A percentile compares a stretch with the other conserved stretches of the same genome.
These are phyloP conservation scores for Stegodyphus dumicola DNA, from an alignment of 1,140 invertebrate genomes.

Conservation along the genomic window DNA sequence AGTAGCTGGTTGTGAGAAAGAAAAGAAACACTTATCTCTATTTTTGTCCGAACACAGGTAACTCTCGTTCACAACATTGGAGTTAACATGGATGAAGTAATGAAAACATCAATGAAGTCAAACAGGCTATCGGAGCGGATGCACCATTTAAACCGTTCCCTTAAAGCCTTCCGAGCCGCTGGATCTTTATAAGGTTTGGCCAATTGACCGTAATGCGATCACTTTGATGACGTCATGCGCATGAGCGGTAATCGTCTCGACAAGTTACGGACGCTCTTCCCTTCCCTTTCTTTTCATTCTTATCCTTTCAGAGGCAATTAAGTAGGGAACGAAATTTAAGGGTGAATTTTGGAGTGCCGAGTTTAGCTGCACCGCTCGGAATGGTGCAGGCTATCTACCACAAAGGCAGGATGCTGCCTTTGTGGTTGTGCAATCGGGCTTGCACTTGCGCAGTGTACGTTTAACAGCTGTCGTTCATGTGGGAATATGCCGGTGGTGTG, in stretches of 20 bases:
- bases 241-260: constrained; percentile 33
- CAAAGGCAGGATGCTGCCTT: constrained; percentile 31
- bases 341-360: constrained; percentile 7
- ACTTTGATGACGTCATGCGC: constrained; percentile 51
- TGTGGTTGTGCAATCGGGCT: constrained; percentile 34
- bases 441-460: constrained; percentile 15
- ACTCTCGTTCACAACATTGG: neutral
- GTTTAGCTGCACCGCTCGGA: neutral
- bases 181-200: constrained; percentile 14
- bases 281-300: constrained; percentile 2
- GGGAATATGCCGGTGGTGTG: constrained; percentile 1
- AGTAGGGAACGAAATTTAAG: constrained; percentile 36
- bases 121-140: constrained; percentile 29
- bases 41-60: neutral
- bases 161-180: constrained; percentile 39
- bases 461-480: constrained; percentile 42
- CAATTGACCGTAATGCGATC: constrained; percentile 55
- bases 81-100: neutral
- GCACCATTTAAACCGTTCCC: constrained; percentile 39
- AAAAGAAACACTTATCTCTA: neutral
- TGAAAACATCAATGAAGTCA: constrained; percentile 50
- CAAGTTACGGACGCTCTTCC: too few species aligned
- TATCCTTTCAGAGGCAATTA: constrained; percentile 50
- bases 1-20: too few species aligned
- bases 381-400: neutral